These are phyloP conservation scores for Muntiacus reevesi DNA, from an alignment of 2,113 vertebrate species.

Conservation along the genomic window DNA sequence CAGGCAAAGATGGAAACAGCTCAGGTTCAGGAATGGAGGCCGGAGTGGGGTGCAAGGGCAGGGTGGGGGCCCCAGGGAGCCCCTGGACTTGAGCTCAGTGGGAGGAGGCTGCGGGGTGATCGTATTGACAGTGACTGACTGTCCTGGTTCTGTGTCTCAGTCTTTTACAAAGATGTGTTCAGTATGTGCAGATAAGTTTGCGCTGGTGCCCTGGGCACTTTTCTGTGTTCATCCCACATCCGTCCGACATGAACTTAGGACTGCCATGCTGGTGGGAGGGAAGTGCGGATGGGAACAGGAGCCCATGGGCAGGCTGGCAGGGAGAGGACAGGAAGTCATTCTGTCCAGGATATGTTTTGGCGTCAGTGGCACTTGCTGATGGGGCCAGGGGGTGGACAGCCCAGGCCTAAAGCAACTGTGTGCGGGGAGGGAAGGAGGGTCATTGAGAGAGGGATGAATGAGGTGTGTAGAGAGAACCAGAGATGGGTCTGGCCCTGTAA, in stretches of 20 bases:
- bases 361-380: background rate
- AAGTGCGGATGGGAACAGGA: background rate
- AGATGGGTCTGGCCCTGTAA: background rate
- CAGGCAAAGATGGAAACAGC: background rate
- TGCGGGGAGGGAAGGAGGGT: too few relatives aligned
- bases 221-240: background rate
- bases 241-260: background rate
- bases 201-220: accelerated
- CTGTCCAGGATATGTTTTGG: background rate
- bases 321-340: accelerated
- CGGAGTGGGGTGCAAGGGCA: background rate
- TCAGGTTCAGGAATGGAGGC: background rate
- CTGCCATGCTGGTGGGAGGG: background rate
- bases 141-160: background rate
- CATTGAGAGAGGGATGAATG: too few relatives aligned
- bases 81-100: background rate
- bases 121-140: accelerated
- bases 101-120: too few relatives aligned
- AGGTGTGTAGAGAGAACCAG: background rate
- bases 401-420: background rate
- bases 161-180: background rate
- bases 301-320: background rate
- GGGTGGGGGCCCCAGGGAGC: accelerated
- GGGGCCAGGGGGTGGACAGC: too few relatives aligned
- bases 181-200: background rate